A percentile compares a stretch with the other conserved stretches of the same genome.
Conservation (phyloP, 2,888 invertebrate species). For the Xestia ashworthii region DNA sequence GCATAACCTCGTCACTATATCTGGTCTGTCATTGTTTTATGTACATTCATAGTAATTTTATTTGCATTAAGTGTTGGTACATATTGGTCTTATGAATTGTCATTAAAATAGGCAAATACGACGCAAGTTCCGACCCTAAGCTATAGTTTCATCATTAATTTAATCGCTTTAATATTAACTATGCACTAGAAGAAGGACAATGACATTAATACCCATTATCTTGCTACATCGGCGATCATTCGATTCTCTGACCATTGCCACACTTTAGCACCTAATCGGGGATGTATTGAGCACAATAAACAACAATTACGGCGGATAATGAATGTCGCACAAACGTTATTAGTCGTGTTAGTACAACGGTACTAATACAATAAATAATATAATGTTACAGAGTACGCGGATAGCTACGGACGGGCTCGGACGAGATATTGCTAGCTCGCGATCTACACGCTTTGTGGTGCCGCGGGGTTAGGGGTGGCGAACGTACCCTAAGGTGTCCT, state of each 20-base stretch:
- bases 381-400: conserved; percentile 61
- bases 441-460: conserved; percentile 66
- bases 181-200: conserved; percentile 9
- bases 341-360: conserved; percentile 71
- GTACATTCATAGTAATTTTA: not conserved
- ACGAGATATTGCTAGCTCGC: conserved; percentile 56
- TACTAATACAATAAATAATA: conserved; percentile 69
- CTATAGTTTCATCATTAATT: not conserved
- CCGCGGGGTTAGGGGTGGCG: conserved; percentile 64
- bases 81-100: not conserved
- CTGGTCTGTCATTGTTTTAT: too few relatives aligned
- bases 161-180: conserved; percentile 20
- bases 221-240: conserved; percentile 32
- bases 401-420: conserved; percentile 61
- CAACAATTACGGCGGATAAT: conserved; percentile 71
- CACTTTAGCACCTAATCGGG: conserved; percentile 65
- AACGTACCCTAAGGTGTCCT: not conserved
- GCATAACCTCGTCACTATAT: too few relatives aligned
- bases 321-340: conserved; percentile 73
- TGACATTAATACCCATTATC: conserved; percentile 45
- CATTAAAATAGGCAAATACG: not conserved
- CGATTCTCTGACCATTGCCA: conserved; percentile 39
- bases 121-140: not conserved
- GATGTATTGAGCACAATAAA: conserved; percentile 63
- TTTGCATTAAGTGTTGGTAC: not conserved